phyloP scores from a whole-genome alignment of 2,888 invertebrate species.

The Conomelus anceps region DNA sequence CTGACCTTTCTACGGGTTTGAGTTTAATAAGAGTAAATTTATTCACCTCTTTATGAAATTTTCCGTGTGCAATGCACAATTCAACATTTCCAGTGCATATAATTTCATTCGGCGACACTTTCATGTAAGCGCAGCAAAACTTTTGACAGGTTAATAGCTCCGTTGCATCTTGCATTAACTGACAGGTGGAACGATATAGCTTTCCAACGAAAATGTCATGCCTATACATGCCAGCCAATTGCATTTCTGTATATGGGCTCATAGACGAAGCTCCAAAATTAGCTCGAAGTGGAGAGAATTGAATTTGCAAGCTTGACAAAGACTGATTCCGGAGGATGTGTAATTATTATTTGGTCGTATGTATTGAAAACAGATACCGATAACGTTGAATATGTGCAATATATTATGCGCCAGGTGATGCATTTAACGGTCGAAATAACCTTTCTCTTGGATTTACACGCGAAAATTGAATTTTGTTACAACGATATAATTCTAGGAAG shows the following conservation, averaged over 20 bases:
- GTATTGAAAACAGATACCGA: neutral
- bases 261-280: neutral
- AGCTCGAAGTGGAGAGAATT: neutral
- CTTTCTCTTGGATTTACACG: neutral
- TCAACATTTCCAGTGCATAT: neutral
- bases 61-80: neutral
- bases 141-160: neutral
- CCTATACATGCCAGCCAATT: neutral
- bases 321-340: neutral
- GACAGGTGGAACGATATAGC: neutral
- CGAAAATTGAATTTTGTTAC: neutral
- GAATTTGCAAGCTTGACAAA: neutral
- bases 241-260: neutral
- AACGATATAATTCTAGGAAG: neutral
- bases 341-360: neutral
- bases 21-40: neutral
- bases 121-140: neutral
- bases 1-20: neutral
- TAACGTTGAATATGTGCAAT: neutral
- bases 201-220: neutral
- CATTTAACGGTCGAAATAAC: neutral
- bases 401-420: neutral
- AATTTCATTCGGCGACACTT: neutral
- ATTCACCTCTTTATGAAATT: neutral
- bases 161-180: neutral